phyloP scores from a whole-genome alignment of 2,113 vertebrate species.

The Gadus macrocephalus region DNA sequence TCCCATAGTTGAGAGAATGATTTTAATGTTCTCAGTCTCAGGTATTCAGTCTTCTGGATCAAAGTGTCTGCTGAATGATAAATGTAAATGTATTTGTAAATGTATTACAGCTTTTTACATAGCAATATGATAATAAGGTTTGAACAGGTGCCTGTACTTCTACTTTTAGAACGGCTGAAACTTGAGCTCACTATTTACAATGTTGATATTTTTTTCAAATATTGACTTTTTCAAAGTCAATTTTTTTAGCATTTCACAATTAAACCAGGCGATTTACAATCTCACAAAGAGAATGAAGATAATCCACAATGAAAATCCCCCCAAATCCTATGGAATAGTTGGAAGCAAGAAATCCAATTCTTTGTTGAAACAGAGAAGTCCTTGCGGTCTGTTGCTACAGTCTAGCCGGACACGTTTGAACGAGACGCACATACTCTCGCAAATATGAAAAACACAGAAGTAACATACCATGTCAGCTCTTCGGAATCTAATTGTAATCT shows the following conservation, averaged over 20 bases:
- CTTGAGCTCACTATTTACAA: background rate
- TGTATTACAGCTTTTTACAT: no score
- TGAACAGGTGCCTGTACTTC: no score
- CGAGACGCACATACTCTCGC: slow-evolving; percentile 2
- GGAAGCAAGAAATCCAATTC: background rate
- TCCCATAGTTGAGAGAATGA: no score
- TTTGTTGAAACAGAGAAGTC: background rate
- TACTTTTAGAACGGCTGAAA: background rate
- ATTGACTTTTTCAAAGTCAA: background rate
- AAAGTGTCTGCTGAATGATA: no score
- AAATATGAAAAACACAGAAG: slow-evolving; percentile 12
- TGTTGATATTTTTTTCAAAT: background rate
- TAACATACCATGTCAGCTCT: slow-evolving; percentile 50
- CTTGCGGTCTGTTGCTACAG: background rate
- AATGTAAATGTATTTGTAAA: no score
- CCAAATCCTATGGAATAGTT: background rate
- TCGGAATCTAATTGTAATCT: background rate
- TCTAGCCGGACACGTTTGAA: slow-evolving; percentile 23
- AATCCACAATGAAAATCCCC: background rate
- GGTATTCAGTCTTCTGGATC: no score
- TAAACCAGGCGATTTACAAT: background rate
- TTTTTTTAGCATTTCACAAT: background rate
- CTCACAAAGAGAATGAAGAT: background rate
- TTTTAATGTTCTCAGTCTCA: no score
- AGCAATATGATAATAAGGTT: no score